A percentile compares a stretch with the other conserved stretches of the same genome.
Evolutionary conservation across 2,888 invertebrate species (phyloP).

Genomic region (Amiota communis): DNA sequence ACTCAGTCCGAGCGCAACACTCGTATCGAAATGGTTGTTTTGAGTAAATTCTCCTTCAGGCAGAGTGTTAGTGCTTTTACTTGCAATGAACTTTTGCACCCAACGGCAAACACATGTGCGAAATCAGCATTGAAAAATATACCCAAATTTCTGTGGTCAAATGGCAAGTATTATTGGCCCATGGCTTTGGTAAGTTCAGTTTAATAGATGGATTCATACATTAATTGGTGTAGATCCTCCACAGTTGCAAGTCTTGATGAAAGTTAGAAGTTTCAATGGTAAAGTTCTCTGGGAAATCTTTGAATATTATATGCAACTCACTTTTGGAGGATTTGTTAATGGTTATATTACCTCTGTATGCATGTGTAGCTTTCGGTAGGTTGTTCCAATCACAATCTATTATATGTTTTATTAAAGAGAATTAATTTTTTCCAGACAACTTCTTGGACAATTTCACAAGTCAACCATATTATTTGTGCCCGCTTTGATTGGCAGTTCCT

Average conservation of each 20-base stretch:
- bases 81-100: slow-evolving; percentile 58
- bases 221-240: neutral
- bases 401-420: too few relatives aligned
- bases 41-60: slow-evolving; percentile 56
- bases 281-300: slow-evolving; percentile 45
- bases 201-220: neutral
- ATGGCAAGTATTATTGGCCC: slow-evolving; percentile 58
- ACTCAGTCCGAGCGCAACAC: neutral
- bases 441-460: slow-evolving; percentile 51
- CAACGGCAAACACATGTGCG: slow-evolving; percentile 46
- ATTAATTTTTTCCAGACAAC: slow-evolving; percentile 39
- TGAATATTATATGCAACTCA: slow-evolving; percentile 48
- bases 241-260: slow-evolving; percentile 52
- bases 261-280: slow-evolving; percentile 41
- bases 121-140: slow-evolving; percentile 43
- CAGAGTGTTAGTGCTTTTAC: slow-evolving; percentile 44
- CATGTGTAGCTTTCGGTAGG: slow-evolving; percentile 58
- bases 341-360: slow-evolving; percentile 42
- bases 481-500: slow-evolving; percentile 43
- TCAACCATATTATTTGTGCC: slow-evolving; percentile 52
- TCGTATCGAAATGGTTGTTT: slow-evolving; percentile 49
- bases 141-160: slow-evolving; percentile 44
- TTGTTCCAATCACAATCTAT: too few relatives aligned
- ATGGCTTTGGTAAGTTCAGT: slow-evolving; percentile 51
- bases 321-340: slow-evolving; percentile 45